Percentiles rank a stretch among this genome's conserved stretches.
Conservation (phyloP, 2,888 invertebrate genomes). For the Dicyrtomina minuta region DNA sequence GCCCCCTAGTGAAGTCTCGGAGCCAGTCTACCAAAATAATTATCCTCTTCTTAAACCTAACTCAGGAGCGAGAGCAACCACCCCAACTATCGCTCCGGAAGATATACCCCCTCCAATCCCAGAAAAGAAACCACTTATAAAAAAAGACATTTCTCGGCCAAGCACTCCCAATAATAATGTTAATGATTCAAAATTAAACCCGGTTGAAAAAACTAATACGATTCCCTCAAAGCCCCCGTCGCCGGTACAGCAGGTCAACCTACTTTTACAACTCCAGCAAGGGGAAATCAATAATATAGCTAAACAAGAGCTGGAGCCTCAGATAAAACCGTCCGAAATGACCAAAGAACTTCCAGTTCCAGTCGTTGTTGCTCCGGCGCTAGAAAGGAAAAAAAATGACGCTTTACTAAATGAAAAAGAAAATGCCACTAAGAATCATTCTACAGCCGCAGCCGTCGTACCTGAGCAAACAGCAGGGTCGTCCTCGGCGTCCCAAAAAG, state of each 20-base stretch:
- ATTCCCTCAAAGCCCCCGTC: neutral
- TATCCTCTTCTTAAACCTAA: neutral
- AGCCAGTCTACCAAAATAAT: neutral
- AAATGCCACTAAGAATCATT: no score
- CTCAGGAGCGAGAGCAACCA: neutral
- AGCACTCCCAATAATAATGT: neutral
- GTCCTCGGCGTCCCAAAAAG: neutral
- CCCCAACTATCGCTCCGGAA: neutral
- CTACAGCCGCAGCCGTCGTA: neutral
- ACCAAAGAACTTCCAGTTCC: no score
- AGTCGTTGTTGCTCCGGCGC: no score
- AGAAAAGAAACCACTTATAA: constrained; percentile 20
- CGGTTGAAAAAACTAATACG: no score
- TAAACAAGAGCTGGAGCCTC: no score
- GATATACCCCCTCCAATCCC: constrained; percentile 21
- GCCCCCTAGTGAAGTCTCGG: neutral
- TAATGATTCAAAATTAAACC: neutral
- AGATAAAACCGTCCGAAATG: no score
- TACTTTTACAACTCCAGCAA: no score
- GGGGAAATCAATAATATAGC: no score
- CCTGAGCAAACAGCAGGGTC: neutral
- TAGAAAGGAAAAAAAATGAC: no score
- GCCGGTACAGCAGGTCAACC: neutral
- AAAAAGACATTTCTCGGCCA: neutral
- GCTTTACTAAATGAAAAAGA: neutral